Percentiles rank a stretch among this genome's conserved stretches.
Conservation (phyloP, 2,113 vertebrate genomes). For the Chloroceryle aenea region DNA sequence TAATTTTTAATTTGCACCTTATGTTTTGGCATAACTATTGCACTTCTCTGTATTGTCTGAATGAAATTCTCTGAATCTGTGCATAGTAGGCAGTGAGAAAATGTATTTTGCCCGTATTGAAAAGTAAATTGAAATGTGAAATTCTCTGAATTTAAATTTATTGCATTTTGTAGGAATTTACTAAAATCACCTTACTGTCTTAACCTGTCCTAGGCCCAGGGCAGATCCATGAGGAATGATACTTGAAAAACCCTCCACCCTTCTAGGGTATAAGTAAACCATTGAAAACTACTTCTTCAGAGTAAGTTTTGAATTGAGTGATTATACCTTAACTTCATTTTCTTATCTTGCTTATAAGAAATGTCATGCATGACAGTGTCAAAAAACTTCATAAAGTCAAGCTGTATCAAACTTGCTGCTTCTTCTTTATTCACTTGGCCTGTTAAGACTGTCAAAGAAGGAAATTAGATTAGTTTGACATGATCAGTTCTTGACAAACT, state of each 20-base stretch:
- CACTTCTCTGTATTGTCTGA: neutral
- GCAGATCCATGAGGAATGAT: neutral
- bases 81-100: neutral
- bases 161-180: neutral
- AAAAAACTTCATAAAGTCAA: neutral
- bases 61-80: neutral
- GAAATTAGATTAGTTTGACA: conserved; percentile 28
- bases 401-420: neutral
- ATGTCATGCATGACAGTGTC: neutral
- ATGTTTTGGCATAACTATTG: neutral
- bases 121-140: neutral
- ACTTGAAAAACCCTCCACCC: neutral
- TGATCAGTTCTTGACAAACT: conserved; percentile 42
- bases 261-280: neutral
- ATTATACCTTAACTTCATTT: neutral
- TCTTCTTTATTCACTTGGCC: neutral
- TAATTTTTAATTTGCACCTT: neutral
- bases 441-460: conserved; percentile 20
- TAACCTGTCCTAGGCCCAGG: neutral
- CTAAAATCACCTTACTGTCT: neutral
- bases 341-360: neutral
- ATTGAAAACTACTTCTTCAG: neutral
- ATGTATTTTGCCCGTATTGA: neutral
- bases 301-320: neutral
- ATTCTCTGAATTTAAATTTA: neutral